These are phyloP conservation scores for mouse (Mus musculus) DNA, from an alignment of 2,113 vertebrate genomes.

Conservation along the genomic window GRCm39 chr14:88746001-88746500, in stretches of 20 bases:
- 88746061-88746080: slow-evolving; percentile 67
- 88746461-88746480: neutral
- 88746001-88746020: neutral
- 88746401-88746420: neutral
- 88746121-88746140: slow-evolving; percentile 46
- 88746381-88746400: neutral
- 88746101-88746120: neutral
- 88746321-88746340: slow-evolving; percentile 2
- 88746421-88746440: slow-evolving; percentile 23
- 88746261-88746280: neutral
- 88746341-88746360: neutral
- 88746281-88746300: neutral
- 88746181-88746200: neutral
- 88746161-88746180: slow-evolving; percentile 43
- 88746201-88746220: neutral
- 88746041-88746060: slow-evolving; percentile 63
- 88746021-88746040: slow-evolving; percentile 31
- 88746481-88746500: neutral
- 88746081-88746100: slow-evolving; percentile 30
- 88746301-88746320: neutral
- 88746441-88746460: neutral
- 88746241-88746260: neutral
- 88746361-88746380: neutral
- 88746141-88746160: slow-evolving; percentile 47
- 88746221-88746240: slow-evolving; percentile 4